phyloP scores from a whole-genome alignment of 2,113 vertebrate species.

The Apodemus sylvaticus region DNA sequence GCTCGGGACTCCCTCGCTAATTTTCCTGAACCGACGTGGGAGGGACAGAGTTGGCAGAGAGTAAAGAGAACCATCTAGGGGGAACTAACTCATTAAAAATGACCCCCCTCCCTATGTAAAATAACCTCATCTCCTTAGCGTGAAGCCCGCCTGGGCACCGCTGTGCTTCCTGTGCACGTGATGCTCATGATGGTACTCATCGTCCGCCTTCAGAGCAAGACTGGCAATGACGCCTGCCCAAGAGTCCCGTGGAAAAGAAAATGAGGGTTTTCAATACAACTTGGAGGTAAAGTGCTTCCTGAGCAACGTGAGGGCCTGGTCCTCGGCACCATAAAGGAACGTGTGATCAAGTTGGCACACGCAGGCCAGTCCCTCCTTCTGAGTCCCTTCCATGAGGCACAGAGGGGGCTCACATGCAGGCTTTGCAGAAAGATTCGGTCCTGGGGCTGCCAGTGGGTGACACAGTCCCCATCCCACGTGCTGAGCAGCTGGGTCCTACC shows the following conservation, averaged over 20 bases:
- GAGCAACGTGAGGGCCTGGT: background rate
- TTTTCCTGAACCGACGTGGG: background rate
- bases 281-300: background rate
- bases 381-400: rapidly evolving
- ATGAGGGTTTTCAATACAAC: too few species aligned
- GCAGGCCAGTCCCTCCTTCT: background rate
- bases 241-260: background rate
- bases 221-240: background rate
- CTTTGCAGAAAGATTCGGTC: background rate
- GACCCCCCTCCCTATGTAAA: background rate
- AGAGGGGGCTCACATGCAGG: background rate
- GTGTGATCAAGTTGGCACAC: background rate
- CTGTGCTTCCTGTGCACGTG: background rate
- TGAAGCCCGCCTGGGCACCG: background rate
- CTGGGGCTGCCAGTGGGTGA: background rate
- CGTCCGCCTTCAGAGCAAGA: background rate
- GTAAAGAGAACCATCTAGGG: background rate
- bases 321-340: background rate
- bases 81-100: background rate
- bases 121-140: background rate
- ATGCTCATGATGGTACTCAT: background rate
- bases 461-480: background rate
- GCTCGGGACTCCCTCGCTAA: background rate
- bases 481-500: background rate
- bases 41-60: background rate